A percentile compares a stretch with the other conserved stretches of the same genome.
These are phyloP conservation scores for Tanaodytes sp. DNA, from an alignment of 2,888 invertebrate species.

Conservation along the genomic window DNA sequence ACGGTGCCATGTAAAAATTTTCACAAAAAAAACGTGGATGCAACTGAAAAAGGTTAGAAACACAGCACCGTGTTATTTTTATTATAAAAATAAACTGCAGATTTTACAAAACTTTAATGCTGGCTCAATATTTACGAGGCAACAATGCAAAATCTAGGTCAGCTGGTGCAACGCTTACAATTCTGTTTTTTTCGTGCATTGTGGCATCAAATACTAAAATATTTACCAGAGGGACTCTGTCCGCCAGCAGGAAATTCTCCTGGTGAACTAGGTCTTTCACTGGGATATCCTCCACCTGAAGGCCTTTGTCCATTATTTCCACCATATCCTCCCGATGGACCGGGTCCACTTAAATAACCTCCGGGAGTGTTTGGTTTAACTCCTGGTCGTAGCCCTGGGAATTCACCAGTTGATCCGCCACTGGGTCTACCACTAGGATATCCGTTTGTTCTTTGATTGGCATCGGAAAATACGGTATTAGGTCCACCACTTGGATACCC, in stretches of 20 bases:
- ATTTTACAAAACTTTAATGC: too few relatives aligned
- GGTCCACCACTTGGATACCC: constrained; percentile 52
- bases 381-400: constrained; percentile 58
- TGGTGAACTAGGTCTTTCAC: too few relatives aligned
- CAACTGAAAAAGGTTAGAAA: too few relatives aligned
- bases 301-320: constrained; percentile 29
- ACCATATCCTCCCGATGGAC: constrained; percentile 58
- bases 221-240: constrained; percentile 55
- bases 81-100: too few relatives aligned
- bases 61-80: too few relatives aligned
- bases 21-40: too few relatives aligned
- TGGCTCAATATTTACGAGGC: too few relatives aligned
- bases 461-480: constrained; percentile 42
- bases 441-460: constrained; percentile 50
- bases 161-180: too few relatives aligned
- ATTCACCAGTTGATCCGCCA: constrained; percentile 49
- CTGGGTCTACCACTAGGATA: constrained; percentile 56
- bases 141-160: too few relatives aligned
- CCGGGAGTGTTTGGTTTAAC: constrained; percentile 53
- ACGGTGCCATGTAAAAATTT: too few relatives aligned
- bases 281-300: constrained; percentile 53
- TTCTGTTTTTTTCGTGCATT: too few relatives aligned
- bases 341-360: constrained; percentile 61
- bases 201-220: too few relatives aligned
- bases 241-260: constrained; percentile 53